A percentile compares a stretch with the other conserved stretches of the same genome.
These are phyloP conservation scores for Cerceris rybyensis DNA, from an alignment of 2,888 invertebrate genomes.

Conservation along the genomic window DNA sequence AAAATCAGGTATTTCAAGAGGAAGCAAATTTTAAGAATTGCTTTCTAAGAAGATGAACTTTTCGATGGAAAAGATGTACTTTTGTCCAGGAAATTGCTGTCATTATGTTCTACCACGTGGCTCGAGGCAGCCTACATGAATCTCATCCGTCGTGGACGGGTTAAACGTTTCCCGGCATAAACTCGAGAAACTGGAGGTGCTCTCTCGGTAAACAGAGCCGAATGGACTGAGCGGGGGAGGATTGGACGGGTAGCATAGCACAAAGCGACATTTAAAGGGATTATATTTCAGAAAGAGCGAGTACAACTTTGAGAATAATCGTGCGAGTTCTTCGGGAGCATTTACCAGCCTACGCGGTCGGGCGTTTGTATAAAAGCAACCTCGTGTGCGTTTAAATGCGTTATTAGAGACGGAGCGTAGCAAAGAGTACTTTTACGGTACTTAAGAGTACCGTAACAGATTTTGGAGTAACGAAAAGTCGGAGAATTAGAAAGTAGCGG, in stretches of 20 bases:
- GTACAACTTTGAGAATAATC: constrained; percentile 11
- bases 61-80: too few species aligned
- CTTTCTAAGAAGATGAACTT: too few species aligned
- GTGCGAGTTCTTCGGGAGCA: constrained; percentile 14
- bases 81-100: not conserved
- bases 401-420: too few species aligned
- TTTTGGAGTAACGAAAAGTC: too few species aligned
- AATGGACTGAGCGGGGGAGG: not conserved
- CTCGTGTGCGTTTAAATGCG: too few species aligned
- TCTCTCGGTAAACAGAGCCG: not conserved
- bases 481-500: too few species aligned
- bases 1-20: too few species aligned
- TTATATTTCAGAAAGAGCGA: constrained; percentile 31
- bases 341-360: constrained; percentile 7
- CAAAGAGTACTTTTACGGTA: too few species aligned
- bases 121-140: not conserved
- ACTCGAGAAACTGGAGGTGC: not conserved
- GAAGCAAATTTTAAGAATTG: too few species aligned
- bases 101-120: not conserved
- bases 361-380: constrained; percentile 1
- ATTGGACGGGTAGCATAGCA: not conserved
- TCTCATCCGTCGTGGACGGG: too few species aligned
- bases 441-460: too few species aligned
- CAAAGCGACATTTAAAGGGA: constrained; percentile 21
- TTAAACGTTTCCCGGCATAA: too few species aligned